Percentiles rank a stretch among this genome's conserved stretches.
Conservation (phyloP, 1,140 invertebrate genomes). For the Pachypeltis micranthus region DNA sequence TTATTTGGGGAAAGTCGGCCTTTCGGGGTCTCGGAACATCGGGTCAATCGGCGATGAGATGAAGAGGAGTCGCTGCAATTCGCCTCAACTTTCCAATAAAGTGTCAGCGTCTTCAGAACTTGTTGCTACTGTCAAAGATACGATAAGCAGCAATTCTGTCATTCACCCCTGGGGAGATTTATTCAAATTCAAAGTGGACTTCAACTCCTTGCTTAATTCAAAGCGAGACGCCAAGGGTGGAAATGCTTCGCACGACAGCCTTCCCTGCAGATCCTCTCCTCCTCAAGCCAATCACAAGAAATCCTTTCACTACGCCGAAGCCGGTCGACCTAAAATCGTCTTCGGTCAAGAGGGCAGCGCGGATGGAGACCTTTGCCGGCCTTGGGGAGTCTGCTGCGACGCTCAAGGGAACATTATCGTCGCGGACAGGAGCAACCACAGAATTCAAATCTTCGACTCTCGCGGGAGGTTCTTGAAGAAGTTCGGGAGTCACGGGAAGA, state of each 20-base stretch:
- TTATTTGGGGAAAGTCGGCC: constrained; percentile 38
- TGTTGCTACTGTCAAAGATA: too few relatives aligned
- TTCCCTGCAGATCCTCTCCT: background rate
- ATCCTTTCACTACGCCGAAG: constrained; percentile 15
- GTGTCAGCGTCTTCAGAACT: too few relatives aligned
- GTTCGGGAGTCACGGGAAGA: constrained; percentile 63
- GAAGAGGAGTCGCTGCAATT: background rate
- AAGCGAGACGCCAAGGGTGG: too few relatives aligned
- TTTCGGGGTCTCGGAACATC: constrained; percentile 27
- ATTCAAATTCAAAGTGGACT: background rate
- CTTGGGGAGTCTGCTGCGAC: constrained; percentile 84
- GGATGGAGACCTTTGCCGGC: constrained; percentile 46
- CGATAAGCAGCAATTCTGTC: too few relatives aligned
- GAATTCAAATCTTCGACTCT: constrained; percentile 70
- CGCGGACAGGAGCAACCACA: constrained; percentile 83
- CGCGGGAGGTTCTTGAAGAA: constrained; percentile 62
- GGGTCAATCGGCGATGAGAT: constrained; percentile 8
- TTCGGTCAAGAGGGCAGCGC: constrained; percentile 42
- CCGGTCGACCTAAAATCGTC: constrained; percentile 29
- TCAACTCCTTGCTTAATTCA: background rate
- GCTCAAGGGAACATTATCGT: constrained; percentile 67
- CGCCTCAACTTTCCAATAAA: too few relatives aligned
- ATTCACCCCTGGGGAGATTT: background rate
- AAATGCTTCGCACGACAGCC: background rate
- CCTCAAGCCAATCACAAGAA: background rate